A percentile compares a stretch with the other conserved stretches of the same genome.
Evolutionary conservation across 2,113 vertebrate species (phyloP).

Genomic region (Strix uralensis): DNA sequence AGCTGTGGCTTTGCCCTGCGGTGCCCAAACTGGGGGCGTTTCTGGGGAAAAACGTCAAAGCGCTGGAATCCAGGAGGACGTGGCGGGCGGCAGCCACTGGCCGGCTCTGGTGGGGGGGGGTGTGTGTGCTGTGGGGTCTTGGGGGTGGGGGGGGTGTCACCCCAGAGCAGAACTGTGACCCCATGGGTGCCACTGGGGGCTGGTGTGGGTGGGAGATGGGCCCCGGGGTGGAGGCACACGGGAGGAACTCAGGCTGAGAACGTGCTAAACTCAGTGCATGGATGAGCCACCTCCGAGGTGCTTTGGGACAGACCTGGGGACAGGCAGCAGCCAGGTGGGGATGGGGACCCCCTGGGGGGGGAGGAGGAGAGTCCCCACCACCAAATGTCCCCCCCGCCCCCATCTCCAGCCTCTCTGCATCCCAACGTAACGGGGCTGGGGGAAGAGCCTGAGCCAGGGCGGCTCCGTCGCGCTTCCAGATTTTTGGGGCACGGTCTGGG

Average conservation of each 20-base stretch:
- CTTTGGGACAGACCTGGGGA: not conserved
- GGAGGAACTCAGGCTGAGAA: not conserved
- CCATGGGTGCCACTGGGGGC: not conserved
- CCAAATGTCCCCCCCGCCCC: not conserved
- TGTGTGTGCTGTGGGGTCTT: not conserved
- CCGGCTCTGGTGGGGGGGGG: not conserved
- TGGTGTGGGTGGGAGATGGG: not conserved
- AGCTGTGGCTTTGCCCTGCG: not conserved
- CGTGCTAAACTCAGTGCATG: rapidly evolving
- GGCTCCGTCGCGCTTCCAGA: rapidly evolving
- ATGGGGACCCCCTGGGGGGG: rapidly evolving
- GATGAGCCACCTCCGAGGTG: not conserved
- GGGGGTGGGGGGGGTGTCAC: not conserved
- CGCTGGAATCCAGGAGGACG: not conserved
- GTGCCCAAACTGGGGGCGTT: not conserved
- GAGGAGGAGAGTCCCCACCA: not conserved
- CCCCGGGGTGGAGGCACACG: rapidly evolving
- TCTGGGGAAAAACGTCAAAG: conserved; percentile 23
- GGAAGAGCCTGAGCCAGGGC: not conserved
- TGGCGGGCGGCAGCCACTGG: rapidly evolving
- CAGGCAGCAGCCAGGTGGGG: not conserved
- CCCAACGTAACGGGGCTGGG: not conserved
- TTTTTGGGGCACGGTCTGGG: rapidly evolving
- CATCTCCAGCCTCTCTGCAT: not conserved
- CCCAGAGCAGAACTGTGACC: not conserved